Base-by-base conservation (phyloP, 2,888 invertebrate species). In the Heliconius hortense region DNA sequence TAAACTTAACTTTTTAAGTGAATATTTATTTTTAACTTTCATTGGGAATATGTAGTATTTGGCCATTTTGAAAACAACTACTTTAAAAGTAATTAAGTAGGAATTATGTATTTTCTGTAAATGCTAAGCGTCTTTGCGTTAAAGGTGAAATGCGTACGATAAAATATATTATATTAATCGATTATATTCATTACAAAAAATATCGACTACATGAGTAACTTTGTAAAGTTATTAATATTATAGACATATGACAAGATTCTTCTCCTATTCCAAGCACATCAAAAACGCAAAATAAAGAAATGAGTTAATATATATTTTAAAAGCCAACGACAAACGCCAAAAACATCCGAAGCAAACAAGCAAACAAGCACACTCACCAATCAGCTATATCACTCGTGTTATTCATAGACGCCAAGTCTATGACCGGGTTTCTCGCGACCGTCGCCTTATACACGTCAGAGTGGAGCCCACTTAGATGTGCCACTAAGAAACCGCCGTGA, bases 401-500 rank as follows among this genome's bases (percentile, higher is more conserved):
- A 77, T 95, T 94, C 96, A 97, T 97, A 8, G 96, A 94, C 0
- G 96, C 94, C 74, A 98, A 88, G 91, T 98, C 97, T 78, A 96
- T 95, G 11, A 98, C 96, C 0, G 98, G 98, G 89, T 98, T 98
- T 81, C 96, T 94, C 78, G 96, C 94, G 1, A 96, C 96, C 78
- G 96, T 96, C 28, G 96, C 96, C 85, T 95, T 96, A 87, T 96
- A 98, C 83, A 90, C 88, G 70, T 95, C 96, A 18, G 98, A 97
- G 89, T 96, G 96, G 82, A 96, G 96, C 0, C 96, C 98, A 82
- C 97, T 96, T 59, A 98, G 88, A 88, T 98, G 98, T 2, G 96
- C 95, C 0, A 96, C 96, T 15, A 98, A 91, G 86, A 98, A 97
- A 26, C 98, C 98, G 4, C 98, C 98, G 87, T 98, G 98, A 0